A percentile compares a stretch with the other conserved stretches of the same genome.
phyloP scores from a whole-genome alignment of 2,888 invertebrate genomes.

The Eupithecia vulgata region DNA sequence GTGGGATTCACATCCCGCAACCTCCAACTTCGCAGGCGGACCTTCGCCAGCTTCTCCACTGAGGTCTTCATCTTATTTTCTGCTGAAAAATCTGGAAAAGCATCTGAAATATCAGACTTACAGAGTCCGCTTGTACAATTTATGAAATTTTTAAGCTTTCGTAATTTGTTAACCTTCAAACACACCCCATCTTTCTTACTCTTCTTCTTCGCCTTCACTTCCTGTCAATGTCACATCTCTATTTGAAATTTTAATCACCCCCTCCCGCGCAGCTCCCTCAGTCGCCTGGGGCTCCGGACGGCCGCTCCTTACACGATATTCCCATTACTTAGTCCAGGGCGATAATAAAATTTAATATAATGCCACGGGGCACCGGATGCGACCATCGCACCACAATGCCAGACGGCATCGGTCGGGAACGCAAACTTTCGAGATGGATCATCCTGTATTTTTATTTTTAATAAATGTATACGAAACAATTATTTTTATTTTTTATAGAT shows the following conservation, averaged over 20 bases:
- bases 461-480: constrained; percentile 25
- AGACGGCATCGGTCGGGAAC: constrained; percentile 54
- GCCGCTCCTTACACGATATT: constrained; percentile 84
- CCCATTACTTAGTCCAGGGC: constrained; percentile 84
- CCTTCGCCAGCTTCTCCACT: too few relatives aligned
- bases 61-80: too few relatives aligned
- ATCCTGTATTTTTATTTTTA: constrained; percentile 48
- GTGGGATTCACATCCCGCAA: too few relatives aligned
- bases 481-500: constrained; percentile 9
- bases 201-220: neutral
- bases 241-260: constrained; percentile 81
- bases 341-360: constrained; percentile 85
- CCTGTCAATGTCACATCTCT: constrained; percentile 18
- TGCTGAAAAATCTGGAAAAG: too few relatives aligned
- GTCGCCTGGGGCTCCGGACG: constrained; percentile 73
- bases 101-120: too few relatives aligned
- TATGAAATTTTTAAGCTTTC: neutral
- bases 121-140: neutral
- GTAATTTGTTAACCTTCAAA: neutral
- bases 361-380: constrained; percentile 74
- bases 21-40: too few relatives aligned
- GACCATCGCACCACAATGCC: constrained; percentile 60
- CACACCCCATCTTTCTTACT: neutral
- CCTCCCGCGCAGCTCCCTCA: constrained; percentile 53
- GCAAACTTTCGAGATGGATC: constrained; percentile 43